These are phyloP conservation scores for Trileptium ribeirensis DNA, from an alignment of 2,888 invertebrate genomes.

Conservation along the genomic window DNA sequence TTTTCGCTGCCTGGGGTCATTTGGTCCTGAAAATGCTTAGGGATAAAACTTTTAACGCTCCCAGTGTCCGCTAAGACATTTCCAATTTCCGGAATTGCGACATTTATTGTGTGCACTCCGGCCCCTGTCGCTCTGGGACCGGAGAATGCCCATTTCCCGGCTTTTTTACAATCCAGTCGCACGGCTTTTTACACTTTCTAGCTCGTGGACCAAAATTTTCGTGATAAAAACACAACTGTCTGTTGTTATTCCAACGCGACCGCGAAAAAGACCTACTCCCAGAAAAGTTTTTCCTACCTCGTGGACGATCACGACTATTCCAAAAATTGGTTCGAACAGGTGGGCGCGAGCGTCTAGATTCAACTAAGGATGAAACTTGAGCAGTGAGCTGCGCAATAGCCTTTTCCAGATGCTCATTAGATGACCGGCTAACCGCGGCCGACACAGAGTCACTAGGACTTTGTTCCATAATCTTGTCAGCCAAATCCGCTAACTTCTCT, in stretches of 20 bases:
- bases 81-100: not conserved
- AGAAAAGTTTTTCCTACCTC: not conserved
- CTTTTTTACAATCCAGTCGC: not conserved
- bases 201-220: not conserved
- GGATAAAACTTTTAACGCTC: not conserved
- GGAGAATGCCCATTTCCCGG: not conserved
- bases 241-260: not conserved
- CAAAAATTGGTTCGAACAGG: not conserved
- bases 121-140: not conserved
- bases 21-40: not conserved
- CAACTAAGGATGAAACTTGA: not conserved
- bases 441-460: not conserved
- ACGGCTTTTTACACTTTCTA: not conserved
- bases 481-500: not conserved
- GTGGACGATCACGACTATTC: not conserved
- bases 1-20: not conserved
- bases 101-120: not conserved
- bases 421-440: not conserved
- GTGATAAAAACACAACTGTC: not conserved
- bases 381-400: not conserved
- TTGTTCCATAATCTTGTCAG: not conserved
- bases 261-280: not conserved
- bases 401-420: not conserved
- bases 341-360: not conserved
- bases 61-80: slow-evolving; percentile 1